These are phyloP conservation scores for Syndactyla subalaris DNA, from an alignment of 2,797 vertebrate genomes.

Conservation along the genomic window DNA sequence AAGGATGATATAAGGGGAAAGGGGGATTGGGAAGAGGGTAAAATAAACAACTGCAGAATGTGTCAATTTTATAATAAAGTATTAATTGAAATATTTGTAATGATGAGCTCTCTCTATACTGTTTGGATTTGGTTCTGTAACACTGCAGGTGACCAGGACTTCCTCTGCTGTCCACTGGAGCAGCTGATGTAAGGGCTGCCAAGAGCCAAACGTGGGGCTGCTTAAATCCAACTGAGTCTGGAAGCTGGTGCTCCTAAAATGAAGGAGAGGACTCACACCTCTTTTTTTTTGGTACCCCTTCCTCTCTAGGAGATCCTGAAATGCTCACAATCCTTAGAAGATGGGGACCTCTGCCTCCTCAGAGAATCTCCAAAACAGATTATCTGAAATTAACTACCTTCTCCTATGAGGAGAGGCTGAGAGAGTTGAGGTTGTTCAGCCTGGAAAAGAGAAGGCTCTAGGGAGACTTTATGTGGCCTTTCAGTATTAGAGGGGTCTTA, in stretches of 20 bases:
- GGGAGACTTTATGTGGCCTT: not conserved
- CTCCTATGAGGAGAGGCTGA: not conserved
- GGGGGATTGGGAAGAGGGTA: not conserved
- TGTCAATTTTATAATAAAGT: not conserved
- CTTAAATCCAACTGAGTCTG: not conserved
- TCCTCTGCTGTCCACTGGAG: not conserved
- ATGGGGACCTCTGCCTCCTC: constrained; percentile 61
- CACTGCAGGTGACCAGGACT: not conserved
- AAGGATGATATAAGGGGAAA: not conserved
- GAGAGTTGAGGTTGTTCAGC: not conserved
- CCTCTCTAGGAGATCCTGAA: constrained; percentile 74
- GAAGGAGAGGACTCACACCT: constrained; percentile 12
- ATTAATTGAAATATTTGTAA: not conserved
- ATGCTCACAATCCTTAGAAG: constrained; percentile 63
- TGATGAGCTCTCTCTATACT: not conserved
- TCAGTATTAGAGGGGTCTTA: not conserved
- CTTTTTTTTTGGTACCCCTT: constrained; percentile 69
- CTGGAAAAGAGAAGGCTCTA: not conserved
- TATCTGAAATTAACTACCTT: not conserved
- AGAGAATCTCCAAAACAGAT: not conserved
- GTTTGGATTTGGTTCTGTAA: not conserved
- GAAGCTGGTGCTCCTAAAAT: not conserved
- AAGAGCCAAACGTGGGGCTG: not conserved
- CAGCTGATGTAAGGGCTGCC: not conserved
- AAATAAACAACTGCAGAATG: not conserved